Conservation (phyloP, 2,113 vertebrate species). For the Pseudopipra pipra region DNA sequence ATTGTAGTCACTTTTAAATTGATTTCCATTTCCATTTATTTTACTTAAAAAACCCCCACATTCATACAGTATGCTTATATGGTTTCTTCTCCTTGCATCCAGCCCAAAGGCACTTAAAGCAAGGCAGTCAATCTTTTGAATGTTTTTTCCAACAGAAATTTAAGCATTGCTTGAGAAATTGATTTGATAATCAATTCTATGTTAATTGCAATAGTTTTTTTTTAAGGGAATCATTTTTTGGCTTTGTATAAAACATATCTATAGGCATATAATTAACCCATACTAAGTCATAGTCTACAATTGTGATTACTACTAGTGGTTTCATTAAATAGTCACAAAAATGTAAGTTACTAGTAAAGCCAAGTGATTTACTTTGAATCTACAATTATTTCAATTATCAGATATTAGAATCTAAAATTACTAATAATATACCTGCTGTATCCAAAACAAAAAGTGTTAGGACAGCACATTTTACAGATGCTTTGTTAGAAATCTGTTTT, state of each 20-base stretch:
- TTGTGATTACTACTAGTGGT: background rate
- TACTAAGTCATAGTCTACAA: background rate
- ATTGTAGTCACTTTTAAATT: background rate
- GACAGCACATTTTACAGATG: background rate
- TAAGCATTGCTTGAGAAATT: background rate
- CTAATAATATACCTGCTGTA: background rate
- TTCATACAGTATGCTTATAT: background rate
- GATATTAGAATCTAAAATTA: background rate
- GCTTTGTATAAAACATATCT: background rate
- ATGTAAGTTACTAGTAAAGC: background rate
- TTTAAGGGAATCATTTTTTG: background rate
- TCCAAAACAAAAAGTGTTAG: background rate
- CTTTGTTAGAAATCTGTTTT: background rate
- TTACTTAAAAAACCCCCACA: rapidly evolving
- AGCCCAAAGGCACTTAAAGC: background rate
- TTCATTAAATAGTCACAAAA: background rate
- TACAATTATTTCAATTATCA: background rate
- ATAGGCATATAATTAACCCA: background rate
- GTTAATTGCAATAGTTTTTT: background rate
- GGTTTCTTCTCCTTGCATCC: background rate
- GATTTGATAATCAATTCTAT: background rate
- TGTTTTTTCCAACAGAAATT: background rate
- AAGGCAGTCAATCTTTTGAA: background rate
- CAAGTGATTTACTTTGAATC: background rate
- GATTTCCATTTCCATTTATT: background rate